phyloP scores from a whole-genome alignment of 2,797 vertebrate species.

The Ctenopoma kingsleyae region DNA sequence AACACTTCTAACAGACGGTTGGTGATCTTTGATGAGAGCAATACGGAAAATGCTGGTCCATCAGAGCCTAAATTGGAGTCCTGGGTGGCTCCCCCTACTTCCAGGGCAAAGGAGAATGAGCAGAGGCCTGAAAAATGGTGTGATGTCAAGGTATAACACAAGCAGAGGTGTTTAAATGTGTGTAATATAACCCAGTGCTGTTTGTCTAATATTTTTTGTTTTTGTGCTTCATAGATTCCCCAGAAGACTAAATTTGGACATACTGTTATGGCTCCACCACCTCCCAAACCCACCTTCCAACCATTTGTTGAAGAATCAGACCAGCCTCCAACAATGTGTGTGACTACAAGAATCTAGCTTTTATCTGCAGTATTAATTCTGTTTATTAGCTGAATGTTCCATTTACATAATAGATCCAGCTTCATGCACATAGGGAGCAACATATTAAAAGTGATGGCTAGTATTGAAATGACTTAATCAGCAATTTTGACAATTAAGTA shows the following conservation, averaged over 20 bases:
- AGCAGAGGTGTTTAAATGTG: neutral
- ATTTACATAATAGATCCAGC: neutral
- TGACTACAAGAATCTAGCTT: constrained; percentile 36
- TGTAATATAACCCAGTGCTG: neutral
- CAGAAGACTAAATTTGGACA: constrained; percentile 80
- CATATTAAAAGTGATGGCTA: neutral
- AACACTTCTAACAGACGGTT: constrained; percentile 76
- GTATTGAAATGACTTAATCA: neutral
- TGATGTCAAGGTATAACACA: constrained; percentile 86
- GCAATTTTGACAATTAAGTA: neutral
- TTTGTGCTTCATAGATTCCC: constrained; percentile 71
- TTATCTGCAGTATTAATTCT: neutral
- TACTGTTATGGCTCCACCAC: constrained; percentile 73
- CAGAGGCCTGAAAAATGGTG: constrained; percentile 89
- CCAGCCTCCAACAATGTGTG: constrained; percentile 92
- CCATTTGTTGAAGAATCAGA: constrained; percentile 93
- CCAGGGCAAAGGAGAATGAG: constrained; percentile 92
- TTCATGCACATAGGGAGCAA: neutral
- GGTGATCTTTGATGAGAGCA: constrained; percentile 92
- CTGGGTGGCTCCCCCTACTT: constrained; percentile 88
- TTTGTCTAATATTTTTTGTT: neutral
- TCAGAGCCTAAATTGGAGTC: constrained; percentile 79
- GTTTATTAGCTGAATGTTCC: neutral
- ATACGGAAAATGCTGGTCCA: constrained; percentile 61
- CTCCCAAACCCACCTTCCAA: constrained; percentile 87